Percentiles rank a stretch among this genome's conserved stretches.
Conservation (phyloP, 2,888 invertebrate genomes). For the Leptinotarsa peninsularis region DNA sequence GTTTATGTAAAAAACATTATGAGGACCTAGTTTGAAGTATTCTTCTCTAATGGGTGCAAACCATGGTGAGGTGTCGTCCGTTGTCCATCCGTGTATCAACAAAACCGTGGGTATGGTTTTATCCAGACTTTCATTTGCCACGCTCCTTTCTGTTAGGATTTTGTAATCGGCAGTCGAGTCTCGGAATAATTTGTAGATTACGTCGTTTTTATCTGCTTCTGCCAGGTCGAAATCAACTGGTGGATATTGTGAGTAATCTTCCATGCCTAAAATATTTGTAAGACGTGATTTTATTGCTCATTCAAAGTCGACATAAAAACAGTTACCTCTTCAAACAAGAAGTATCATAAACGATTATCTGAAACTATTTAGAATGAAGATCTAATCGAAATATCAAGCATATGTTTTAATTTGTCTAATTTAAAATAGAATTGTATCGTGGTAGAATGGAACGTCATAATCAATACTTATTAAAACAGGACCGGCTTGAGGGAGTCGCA, state of each 20-base stretch:
- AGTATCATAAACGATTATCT: too few relatives aligned
- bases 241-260: conserved; percentile 35
- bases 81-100: conserved; percentile 69
- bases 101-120: conserved; percentile 62
- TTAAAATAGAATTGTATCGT: not conserved
- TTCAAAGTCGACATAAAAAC: too few relatives aligned
- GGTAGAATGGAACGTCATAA: not conserved
- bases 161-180: conserved; percentile 38
- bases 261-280: not conserved
- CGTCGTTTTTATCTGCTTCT: conserved; percentile 47
- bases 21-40: conserved; percentile 62
- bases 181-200: conserved; percentile 52
- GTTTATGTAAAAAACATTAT: conserved; percentile 66
- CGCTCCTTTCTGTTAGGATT: conserved; percentile 48
- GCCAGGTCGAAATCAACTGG: conserved; percentile 54
- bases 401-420: not conserved
- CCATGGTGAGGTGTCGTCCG: conserved; percentile 62
- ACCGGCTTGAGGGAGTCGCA: not conserved
- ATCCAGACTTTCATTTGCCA: conserved; percentile 35
- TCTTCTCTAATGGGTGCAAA: conserved; percentile 61
- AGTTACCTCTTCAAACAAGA: too few relatives aligned
- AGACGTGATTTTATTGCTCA: too few relatives aligned
- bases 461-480: not conserved
- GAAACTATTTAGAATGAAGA: not conserved
- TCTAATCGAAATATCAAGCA: not conserved